A percentile compares a stretch with the other conserved stretches of the same genome.
These are phyloP conservation scores for Volucella zonaria DNA, from an alignment of 2,888 invertebrate species.

Conservation along the genomic window DNA sequence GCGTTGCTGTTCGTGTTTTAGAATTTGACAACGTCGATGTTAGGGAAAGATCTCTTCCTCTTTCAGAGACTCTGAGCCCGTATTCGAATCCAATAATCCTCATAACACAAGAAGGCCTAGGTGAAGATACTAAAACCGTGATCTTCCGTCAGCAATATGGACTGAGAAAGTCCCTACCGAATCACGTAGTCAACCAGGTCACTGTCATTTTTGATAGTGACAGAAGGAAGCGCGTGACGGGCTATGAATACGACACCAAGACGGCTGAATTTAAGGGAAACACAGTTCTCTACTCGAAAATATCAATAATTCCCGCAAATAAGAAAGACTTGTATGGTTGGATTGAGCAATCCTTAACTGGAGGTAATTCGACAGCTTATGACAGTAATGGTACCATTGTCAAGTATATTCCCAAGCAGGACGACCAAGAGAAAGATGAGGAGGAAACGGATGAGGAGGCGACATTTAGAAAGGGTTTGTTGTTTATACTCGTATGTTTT, in stretches of 20 bases:
- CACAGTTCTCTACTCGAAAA: conserved; percentile 19
- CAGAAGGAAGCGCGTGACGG: conserved; percentile 30
- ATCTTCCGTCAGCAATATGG: conserved; percentile 31
- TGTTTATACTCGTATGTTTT: neutral
- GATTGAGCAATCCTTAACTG: conserved; percentile 6
- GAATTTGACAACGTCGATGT: neutral
- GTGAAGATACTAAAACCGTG: neutral
- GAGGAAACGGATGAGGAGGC: neutral
- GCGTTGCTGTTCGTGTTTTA: conserved; percentile 4
- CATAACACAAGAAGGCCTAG: conserved; percentile 8
- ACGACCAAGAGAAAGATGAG: neutral
- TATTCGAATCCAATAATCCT: conserved; percentile 27
- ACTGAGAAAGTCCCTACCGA: conserved; percentile 2
- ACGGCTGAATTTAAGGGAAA: neutral
- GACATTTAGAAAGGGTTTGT: conserved; percentile 24
- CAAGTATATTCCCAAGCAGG: neutral
- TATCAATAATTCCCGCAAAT: conserved; percentile 23
- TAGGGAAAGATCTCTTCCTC: neutral
- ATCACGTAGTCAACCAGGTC: conserved; percentile 20
- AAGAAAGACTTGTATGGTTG: conserved; percentile 25
- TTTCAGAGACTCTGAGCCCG: conserved; percentile 32
- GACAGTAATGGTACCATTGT: conserved; percentile 15
- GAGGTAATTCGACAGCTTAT: conserved; percentile 10
- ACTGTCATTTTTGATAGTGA: conserved; percentile 27
- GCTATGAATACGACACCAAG: conserved; percentile 14